Base-by-base conservation (phyloP, 2,888 invertebrate genomes). In the Andrena bucephala region DNA sequence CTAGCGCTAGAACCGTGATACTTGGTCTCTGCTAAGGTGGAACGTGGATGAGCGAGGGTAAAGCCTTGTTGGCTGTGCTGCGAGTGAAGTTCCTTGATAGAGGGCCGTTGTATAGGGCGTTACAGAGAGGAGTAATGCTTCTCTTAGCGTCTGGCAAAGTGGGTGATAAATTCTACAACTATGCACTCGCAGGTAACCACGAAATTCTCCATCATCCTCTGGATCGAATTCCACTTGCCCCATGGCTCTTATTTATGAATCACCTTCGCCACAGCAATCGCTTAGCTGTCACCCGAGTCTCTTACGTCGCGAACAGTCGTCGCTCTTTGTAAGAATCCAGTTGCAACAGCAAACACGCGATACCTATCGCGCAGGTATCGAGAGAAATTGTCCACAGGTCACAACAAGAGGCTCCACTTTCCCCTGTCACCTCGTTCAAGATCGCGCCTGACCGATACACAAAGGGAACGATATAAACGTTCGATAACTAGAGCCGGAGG, bases 391-490 rank as follows among this genome's bases (percentile, higher is more conserved):
- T 70, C 65, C 27, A 27, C 31, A 36, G 57, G n/a, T 54, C 31
- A 13, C 68, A 24, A 75, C 70, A 48, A 66, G 27, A 42, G 62
- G 2, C 42, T 66, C 42, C 33, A 60, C 48, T 77, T 67, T 67
- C 24, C 6, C 50, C n/a, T 10, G 24, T 57, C 60, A 50, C 5
- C 20, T 36, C 48, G 10, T 33, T 50, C 42, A 31, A 36, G n/a
- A 48, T 33, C 72, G 31, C 65, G 65, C 54, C 48, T 27, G 33
- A 16, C 8, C 27, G 10, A 0, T 0, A 42, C n/a, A 73, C 67
- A 72, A 75, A 63, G 31, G 62, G 82, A 20, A 69, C 82, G 80
- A 81, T 77, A 48, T 62, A 76, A 89, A 65, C 20, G 81, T 74
- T 65, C 66, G 84, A 85, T 84, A 85, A 69, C 50, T 54, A n/a